Conservation (phyloP, 2,888 invertebrate species). For the Crepidodera aurea region DNA sequence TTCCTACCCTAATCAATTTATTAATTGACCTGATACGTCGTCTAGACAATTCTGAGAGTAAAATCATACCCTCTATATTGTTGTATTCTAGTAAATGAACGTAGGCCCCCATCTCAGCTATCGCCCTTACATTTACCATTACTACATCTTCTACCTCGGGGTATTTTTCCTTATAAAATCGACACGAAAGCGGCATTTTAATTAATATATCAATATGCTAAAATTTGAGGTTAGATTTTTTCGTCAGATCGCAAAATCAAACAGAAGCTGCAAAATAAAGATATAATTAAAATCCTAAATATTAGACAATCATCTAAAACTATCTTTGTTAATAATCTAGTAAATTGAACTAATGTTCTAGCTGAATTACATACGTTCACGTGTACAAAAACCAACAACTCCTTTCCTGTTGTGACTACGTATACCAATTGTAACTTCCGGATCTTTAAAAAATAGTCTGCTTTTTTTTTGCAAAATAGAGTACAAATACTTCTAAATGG, state of each 20-base stretch:
- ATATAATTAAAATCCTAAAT: background rate
- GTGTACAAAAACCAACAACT: background rate
- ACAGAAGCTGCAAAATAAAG: background rate
- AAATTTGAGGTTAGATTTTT: slow-evolving; percentile 2
- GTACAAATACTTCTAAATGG: no score
- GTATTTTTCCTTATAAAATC: slow-evolving; percentile 97
- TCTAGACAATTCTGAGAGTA: slow-evolving; percentile 96
- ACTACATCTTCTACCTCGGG: slow-evolving; percentile 99
- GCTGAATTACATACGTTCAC: background rate
- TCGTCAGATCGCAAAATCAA: background rate
- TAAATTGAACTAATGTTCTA: background rate
- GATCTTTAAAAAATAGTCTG: no score
- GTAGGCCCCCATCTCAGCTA: slow-evolving; percentile 99
- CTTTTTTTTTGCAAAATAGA: no score
- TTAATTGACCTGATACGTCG: slow-evolving; percentile 99
- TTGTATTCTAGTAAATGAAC: slow-evolving; percentile 98
- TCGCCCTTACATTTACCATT: slow-evolving; percentile 97
- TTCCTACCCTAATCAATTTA: slow-evolving; percentile 97
- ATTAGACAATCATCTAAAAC: no score
- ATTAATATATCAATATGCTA: slow-evolving; percentile 17
- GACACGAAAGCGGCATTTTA: slow-evolving; percentile 89
- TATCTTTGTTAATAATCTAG: background rate
- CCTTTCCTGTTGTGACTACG: no score
- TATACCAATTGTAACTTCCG: no score
- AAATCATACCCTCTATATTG: slow-evolving; percentile 99